Percentiles rank a stretch among this genome's conserved stretches.
Conservation (phyloP, 2,888 invertebrate genomes). For the Oxyscelio sp. region DNA sequence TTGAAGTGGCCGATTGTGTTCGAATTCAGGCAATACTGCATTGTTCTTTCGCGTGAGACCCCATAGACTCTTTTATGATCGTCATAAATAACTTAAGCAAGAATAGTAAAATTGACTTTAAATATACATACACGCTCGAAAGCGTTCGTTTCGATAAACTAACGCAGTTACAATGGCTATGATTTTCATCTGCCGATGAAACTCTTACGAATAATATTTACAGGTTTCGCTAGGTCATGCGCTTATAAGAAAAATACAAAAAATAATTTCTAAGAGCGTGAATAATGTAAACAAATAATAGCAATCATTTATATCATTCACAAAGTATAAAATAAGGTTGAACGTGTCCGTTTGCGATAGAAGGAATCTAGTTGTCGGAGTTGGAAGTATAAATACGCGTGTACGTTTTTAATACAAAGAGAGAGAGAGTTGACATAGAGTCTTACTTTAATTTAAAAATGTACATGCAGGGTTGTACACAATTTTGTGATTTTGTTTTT, state of each 20-base stretch:
- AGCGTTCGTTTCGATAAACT: slow-evolving; percentile 57
- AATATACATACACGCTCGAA: slow-evolving; percentile 61
- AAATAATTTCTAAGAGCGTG: slow-evolving; percentile 25
- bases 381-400: too few relatives aligned
- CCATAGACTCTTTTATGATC: slow-evolving; percentile 52
- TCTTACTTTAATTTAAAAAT: neutral
- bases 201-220: slow-evolving; percentile 57
- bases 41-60: slow-evolving; percentile 47
- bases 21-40: slow-evolving; percentile 56
- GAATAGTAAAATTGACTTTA: slow-evolving; percentile 73
- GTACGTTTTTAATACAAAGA: neutral
- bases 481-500: neutral
- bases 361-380: too few relatives aligned
- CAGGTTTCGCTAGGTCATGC: slow-evolving; percentile 18
- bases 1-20: slow-evolving; percentile 56
- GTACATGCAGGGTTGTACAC: too few relatives aligned
- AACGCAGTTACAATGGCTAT: slow-evolving; percentile 69
- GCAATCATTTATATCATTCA: too few relatives aligned
- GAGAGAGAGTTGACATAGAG: neutral
- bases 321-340: too few relatives aligned
- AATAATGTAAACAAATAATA: neutral
- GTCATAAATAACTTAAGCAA: slow-evolving; percentile 73
- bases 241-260: slow-evolving; percentile 16
- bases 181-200: slow-evolving; percentile 66
- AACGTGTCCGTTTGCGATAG: too few relatives aligned